Conservation (phyloP, 2,888 invertebrate genomes). For the Trissonchulus sp. region DNA sequence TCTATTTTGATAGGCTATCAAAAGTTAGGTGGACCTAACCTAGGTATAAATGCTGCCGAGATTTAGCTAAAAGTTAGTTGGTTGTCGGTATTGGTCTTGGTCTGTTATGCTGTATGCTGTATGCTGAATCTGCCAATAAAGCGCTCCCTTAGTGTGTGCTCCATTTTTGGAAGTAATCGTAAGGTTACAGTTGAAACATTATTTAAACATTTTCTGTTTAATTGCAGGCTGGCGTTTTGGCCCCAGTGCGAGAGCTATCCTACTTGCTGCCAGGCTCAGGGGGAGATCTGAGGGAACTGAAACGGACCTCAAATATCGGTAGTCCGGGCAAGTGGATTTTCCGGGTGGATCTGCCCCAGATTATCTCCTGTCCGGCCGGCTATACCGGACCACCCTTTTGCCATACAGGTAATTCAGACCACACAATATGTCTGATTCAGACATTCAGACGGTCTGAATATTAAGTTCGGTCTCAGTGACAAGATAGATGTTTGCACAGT, state of each 20-base stretch:
- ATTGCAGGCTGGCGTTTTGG: constrained; percentile 36
- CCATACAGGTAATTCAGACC: constrained; percentile 41
- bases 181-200: too few species aligned
- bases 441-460: background rate
- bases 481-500: too few species aligned
- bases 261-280: constrained; percentile 18
- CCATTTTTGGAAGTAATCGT: too few species aligned
- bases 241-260: background rate
- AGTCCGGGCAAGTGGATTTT: constrained; percentile 49
- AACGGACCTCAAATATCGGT: constrained; percentile 42
- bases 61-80: too few species aligned
- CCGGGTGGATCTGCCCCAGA: constrained; percentile 39
- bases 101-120: too few species aligned
- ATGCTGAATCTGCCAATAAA: too few species aligned
- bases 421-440: background rate
- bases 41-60: too few species aligned
- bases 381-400: constrained; percentile 43
- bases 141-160: too few species aligned
- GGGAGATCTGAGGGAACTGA: background rate
- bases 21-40: too few species aligned
- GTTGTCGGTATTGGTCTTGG: too few species aligned
- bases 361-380: constrained; percentile 46
- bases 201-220: too few species aligned
- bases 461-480: background rate
- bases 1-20: too few species aligned